Evolutionary conservation across 2,113 vertebrate species (phyloP), one percentile per base, ranked within the genome.

Genomic region (Amia ocellicauda): DNA sequence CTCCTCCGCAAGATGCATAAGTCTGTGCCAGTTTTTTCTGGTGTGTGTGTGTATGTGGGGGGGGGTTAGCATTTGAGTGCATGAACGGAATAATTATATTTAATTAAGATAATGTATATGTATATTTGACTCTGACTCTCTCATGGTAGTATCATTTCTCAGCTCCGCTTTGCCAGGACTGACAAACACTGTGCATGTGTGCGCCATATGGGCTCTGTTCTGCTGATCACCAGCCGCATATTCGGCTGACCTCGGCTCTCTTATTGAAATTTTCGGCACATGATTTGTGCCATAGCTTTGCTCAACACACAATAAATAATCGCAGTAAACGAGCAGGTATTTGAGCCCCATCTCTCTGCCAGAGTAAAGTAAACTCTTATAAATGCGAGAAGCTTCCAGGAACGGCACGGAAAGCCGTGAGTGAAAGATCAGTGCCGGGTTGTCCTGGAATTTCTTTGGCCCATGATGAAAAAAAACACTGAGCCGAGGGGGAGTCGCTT

Each of bases 191-290:
- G 22, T 58, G 72, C 79, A 73, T 84, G 87, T 81, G 69, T 89
- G 88, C 64, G 83, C 78, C 88, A 89, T 85, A 80, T 90, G 88
- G 69, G 60, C 68, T 58, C 69, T 75, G 77, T 76, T 80, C 73
- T 64, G 60, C 40, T 40, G 62, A 65, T 64, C 22, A 77, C 79
- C 77, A 83, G 78, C 68, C 74, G 69, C 70, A 75, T 72, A 81
- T 80, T 81, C 81, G 73, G 42, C 60, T 65, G 69, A 72, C 67
- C 70, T 68, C 73, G 75, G 75, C 70, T 73, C 58, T 59, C 43
- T 77, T 76, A 73, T 81, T 78, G 56, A 79, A 56, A 65, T 57
- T 74, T 69, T 80, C 62, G 49, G 47, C 70, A 67, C 36, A 67
- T 74, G 70, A 78, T 79, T 78, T 80, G 58, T 57, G 70, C 69